phyloP scores from a whole-genome alignment of 2,113 vertebrate species.

The Lepus americanus region DNA sequence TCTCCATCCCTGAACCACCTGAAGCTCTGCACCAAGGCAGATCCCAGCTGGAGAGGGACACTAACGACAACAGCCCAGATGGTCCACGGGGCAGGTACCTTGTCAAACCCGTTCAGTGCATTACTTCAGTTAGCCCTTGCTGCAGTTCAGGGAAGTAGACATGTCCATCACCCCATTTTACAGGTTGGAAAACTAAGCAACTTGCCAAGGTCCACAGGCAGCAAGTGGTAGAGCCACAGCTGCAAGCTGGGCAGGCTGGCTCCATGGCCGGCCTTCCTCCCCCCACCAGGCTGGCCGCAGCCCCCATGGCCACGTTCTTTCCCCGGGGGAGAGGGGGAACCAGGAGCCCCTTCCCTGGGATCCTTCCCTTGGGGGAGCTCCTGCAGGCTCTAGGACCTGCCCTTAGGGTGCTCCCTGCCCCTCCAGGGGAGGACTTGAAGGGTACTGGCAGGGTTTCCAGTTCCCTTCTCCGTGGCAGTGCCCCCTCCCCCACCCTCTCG shows the following conservation, averaged over 20 bases:
- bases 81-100: neutral
- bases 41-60: neutral
- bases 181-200: conserved; percentile 40
- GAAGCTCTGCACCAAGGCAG: neutral
- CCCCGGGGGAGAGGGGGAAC: neutral
- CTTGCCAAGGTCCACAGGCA: neutral
- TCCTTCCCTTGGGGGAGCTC: neutral
- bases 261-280: neutral
- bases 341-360: neutral
- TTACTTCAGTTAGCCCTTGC: neutral
- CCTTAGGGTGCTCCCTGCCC: neutral
- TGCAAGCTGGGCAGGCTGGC: neutral
- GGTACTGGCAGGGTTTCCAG: neutral
- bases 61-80: neutral
- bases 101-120: neutral
- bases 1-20: neutral
- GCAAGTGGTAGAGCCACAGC: neutral
- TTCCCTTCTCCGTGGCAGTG: neutral
- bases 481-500: no score
- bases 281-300: neutral
- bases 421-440: neutral
- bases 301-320: neutral
- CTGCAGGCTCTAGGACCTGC: neutral
- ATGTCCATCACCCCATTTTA: neutral
- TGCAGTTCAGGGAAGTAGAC: neutral